phyloP scores from a whole-genome alignment of 2,888 invertebrate species.

The Rhaphigaster nebulosa region DNA sequence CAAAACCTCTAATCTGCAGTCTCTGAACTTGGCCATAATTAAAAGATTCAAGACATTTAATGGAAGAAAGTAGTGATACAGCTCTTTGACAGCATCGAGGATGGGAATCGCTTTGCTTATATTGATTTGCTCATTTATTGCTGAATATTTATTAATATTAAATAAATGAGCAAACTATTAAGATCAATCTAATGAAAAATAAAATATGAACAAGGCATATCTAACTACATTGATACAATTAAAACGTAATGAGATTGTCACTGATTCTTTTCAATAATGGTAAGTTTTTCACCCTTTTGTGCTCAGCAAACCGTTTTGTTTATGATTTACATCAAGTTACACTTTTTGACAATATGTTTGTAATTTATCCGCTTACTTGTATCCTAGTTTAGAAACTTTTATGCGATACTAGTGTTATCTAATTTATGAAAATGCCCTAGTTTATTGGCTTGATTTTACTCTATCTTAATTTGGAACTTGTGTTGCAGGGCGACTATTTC shows the following conservation, averaged over 20 bases:
- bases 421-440: not conserved
- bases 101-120: too few relatives aligned
- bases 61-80: too few relatives aligned
- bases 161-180: too few relatives aligned
- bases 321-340: not conserved
- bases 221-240: too few relatives aligned
- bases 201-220: too few relatives aligned
- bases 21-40: too few relatives aligned
- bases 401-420: not conserved
- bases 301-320: not conserved
- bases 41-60: too few relatives aligned
- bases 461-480: not conserved
- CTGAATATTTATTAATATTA: too few relatives aligned
- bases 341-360: not conserved
- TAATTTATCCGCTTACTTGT: not conserved
- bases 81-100: too few relatives aligned
- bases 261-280: not conserved
- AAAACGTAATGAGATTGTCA: not conserved
- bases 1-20: too few relatives aligned
- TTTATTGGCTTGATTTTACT: not conserved
- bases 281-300: not conserved
- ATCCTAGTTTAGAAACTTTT: not conserved
- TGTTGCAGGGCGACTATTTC: slow-evolving; percentile 87
- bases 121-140: too few relatives aligned
- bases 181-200: not conserved